These are phyloP conservation scores for Pyrgus malvae DNA, from an alignment of 2,888 invertebrate genomes.

Conservation along the genomic window DNA sequence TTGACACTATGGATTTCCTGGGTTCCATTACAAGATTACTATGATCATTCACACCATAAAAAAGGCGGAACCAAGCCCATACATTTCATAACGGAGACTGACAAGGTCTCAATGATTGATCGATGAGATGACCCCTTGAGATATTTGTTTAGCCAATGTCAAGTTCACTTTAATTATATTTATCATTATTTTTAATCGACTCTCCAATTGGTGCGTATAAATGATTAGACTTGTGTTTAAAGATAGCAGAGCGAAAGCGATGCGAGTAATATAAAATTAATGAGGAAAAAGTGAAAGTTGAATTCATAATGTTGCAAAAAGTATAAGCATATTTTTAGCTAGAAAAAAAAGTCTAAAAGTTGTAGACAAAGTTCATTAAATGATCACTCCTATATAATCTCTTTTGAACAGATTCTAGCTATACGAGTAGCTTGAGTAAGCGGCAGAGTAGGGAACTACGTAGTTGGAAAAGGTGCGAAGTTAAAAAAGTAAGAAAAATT, in stretches of 20 bases:
- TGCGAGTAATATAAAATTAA: too few species aligned
- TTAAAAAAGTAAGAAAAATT: too few species aligned
- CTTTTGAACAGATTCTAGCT: too few species aligned
- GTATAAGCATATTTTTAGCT: too few species aligned
- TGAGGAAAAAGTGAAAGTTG: too few species aligned
- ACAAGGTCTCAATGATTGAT: slow-evolving; percentile 67
- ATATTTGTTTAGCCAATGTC: slow-evolving; percentile 59
- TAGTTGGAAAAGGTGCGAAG: too few species aligned
- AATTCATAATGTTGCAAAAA: too few species aligned
- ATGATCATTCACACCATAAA: slow-evolving; percentile 3
- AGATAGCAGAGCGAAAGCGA: not conserved
- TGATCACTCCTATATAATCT: too few species aligned
- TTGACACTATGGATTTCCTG: slow-evolving; percentile 4
- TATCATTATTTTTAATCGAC: slow-evolving; percentile 45
- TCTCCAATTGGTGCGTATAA: slow-evolving; percentile 25
- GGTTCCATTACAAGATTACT: not conserved
- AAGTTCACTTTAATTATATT: slow-evolving; percentile 62
- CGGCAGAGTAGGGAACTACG: too few species aligned
- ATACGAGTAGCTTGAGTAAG: too few species aligned
- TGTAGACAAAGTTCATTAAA: too few species aligned
- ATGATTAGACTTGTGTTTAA: slow-evolving; percentile 6
- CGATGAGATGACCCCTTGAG: slow-evolving; percentile 57
- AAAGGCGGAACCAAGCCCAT: slow-evolving; percentile 34
- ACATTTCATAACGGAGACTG: slow-evolving; percentile 35
- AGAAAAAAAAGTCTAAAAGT: too few species aligned